Evolutionary conservation across 1,140 invertebrate species (phyloP), one percentile per base, ranked within the genome.

Genomic region (Calliopsis andreniformis): DNA sequence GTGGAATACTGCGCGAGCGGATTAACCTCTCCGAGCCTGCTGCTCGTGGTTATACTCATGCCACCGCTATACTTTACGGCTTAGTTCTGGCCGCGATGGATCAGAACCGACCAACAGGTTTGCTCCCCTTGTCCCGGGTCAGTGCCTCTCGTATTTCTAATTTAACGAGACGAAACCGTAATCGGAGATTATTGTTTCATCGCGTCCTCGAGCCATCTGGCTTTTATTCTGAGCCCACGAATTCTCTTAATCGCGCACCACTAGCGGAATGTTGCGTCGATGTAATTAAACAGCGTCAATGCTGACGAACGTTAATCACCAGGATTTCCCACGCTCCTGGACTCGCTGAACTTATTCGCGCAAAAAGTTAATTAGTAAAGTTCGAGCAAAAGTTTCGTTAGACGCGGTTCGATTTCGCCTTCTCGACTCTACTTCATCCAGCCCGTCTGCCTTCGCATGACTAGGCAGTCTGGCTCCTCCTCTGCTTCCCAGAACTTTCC

Each of bases 1-100:
- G 64, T 61, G 56, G 51, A 78, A 73, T 45, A 70, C 51, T 12
- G 45, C 56, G 51, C 70, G 77, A 79, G 51, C 53, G 72, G 69
- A 61, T 76, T 79, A 71, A 80, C 68, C 70, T 76, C 45, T 82
- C n/a, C 42, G 25, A 43, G 42, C 67, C 18, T 69, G 28, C 30
- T 28, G 5, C 32, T 39, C 53, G n/a, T 7, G 3, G 7, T 67
- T 68, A 67, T 45, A 51, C 56, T 63, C n/a, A 28, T 16, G 20
- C 42, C 32, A 42, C 42, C 58, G 42, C 51, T 79, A 58, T 28
- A 47, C 51, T 68, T 70, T 72, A 72, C 72, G 67, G 61, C 16
- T 72, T 77, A 79, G 23, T 3, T 39, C 4, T 10, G 4, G 35
- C 35, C 18, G 12, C 28, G 47, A 63, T 23, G 45, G 30, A 51